These are phyloP conservation scores for Adineta ricciae DNA, from an alignment of 2,888 invertebrate genomes.

Conservation along the genomic window DNA sequence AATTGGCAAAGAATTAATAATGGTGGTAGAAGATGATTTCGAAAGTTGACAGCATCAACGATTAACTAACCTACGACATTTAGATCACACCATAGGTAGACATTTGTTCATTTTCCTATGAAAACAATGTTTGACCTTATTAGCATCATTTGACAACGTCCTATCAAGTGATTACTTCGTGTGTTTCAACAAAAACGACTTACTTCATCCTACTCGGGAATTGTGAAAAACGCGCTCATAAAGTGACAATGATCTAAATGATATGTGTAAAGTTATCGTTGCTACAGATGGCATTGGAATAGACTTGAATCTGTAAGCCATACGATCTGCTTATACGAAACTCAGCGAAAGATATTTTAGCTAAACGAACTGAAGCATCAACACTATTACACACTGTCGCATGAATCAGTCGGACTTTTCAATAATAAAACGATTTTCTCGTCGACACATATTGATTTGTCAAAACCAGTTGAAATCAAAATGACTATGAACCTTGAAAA, in stretches of 20 bases:
- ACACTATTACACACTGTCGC: no score
- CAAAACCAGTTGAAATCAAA: no score
- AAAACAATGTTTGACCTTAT: neutral
- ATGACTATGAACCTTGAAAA: neutral
- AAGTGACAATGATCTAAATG: conserved; percentile 89
- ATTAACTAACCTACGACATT: conserved; percentile 62
- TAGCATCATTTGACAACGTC: conserved; percentile 67
- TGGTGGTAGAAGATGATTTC: no score
- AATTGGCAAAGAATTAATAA: no score
- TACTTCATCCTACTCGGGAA: conserved; percentile 75
- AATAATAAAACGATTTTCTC: no score
- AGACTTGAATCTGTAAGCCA: conserved; percentile 84
- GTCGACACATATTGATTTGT: no score
- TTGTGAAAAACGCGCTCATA: conserved; percentile 62
- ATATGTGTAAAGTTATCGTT: conserved; percentile 70
- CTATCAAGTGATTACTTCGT: conserved; percentile 94
- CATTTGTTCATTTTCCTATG: no score
- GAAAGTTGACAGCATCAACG: conserved; percentile 64
- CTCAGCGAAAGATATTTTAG: no score
- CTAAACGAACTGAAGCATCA: no score
- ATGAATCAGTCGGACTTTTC: no score
- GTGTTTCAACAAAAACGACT: conserved; percentile 92
- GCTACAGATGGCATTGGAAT: conserved; percentile 97
- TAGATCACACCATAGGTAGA: neutral
- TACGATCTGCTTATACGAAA: conserved; percentile 3